phyloP scores from a whole-genome alignment of 2,888 invertebrate species.

The Latrodectus elegans region DNA sequence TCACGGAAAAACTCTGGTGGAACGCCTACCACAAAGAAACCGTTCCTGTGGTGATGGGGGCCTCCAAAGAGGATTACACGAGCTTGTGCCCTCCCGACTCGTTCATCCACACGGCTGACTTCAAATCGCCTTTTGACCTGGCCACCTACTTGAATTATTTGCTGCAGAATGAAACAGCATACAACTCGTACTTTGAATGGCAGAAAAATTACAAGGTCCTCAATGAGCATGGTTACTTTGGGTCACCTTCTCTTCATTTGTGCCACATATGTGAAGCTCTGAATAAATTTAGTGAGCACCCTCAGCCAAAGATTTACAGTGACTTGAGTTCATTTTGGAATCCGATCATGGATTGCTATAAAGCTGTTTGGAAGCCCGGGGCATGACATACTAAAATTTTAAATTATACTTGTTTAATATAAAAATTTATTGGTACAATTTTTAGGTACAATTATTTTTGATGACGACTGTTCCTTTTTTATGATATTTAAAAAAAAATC shows the following conservation, averaged over 20 bases:
- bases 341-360: slow-evolving; percentile 41
- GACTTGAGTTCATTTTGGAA: slow-evolving; percentile 64
- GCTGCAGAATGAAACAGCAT: slow-evolving; percentile 64
- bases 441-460: too few relatives aligned
- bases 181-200: slow-evolving; percentile 71
- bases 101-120: slow-evolving; percentile 79
- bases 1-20: slow-evolving; percentile 83
- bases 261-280: slow-evolving; percentile 83
- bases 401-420: neutral
- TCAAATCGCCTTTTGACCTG: slow-evolving; percentile 71
- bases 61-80: slow-evolving; percentile 76
- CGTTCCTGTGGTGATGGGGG: slow-evolving; percentile 81
- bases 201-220: slow-evolving; percentile 77
- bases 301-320: slow-evolving; percentile 50
- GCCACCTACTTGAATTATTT: slow-evolving; percentile 66
- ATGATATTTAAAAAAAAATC: too few relatives aligned
- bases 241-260: slow-evolving; percentile 79
- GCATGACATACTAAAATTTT: neutral
- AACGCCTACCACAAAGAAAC: slow-evolving; percentile 77
- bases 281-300: slow-evolving; percentile 73
- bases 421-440: neutral
- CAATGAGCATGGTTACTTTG: slow-evolving; percentile 83
- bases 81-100: slow-evolving; percentile 80
- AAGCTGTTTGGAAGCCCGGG: slow-evolving; percentile 72
- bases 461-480: too few relatives aligned